Evolutionary conservation across 2,113 vertebrate species (phyloP), one percentile per base, ranked within the genome.

Genomic region (Okapia johnstoni): DNA sequence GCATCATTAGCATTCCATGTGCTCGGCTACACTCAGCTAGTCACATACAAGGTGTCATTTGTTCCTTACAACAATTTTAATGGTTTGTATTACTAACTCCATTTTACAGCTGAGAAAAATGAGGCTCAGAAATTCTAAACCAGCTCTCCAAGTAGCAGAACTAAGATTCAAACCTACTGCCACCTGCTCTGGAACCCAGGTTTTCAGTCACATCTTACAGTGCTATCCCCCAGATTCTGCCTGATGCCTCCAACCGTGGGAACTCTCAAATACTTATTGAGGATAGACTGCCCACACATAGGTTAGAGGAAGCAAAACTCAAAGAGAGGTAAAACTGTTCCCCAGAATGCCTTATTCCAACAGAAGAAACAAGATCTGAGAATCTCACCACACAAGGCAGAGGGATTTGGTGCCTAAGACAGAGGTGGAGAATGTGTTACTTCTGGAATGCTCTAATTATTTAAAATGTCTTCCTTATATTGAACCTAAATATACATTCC

Each of bases 1-100:
- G 26, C 85, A 7, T 92, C 57, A 46, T 43, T 70, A 81, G 76
- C 88, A 96, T 85, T 85, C 94, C 54, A 16, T 6, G 57, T 80
- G 73, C 63, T n/a, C 80, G 46, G 54, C 21, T 54, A 50, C 21
- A 48, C 28, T 52, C 43, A 76, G 80, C 94, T 70, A 8, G 90
- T 80, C 90, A 85, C 50, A 36, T 8, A 25, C 21, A 46, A 48
- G 3, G 21, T 28, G 57, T 93, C 60, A 30, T 86, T 66, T 33
- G 30, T 28, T 15, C 61, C 46, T 79, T 58, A 80, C 17, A 28
- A 63, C 77, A 70, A 70, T 87, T 92, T 85, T 40, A 48, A 60
- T 33, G 33, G 66, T 61, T 52, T n/a, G 33, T 46, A 36, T 63
- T 87, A 83, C 46, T 83, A 86, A 88, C 15, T 21, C 81, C 63